Percentiles rank a stretch among this genome's conserved stretches.
Conservation (phyloP, 23 tunicate genomes). For the Corella eumyota region DNA sequence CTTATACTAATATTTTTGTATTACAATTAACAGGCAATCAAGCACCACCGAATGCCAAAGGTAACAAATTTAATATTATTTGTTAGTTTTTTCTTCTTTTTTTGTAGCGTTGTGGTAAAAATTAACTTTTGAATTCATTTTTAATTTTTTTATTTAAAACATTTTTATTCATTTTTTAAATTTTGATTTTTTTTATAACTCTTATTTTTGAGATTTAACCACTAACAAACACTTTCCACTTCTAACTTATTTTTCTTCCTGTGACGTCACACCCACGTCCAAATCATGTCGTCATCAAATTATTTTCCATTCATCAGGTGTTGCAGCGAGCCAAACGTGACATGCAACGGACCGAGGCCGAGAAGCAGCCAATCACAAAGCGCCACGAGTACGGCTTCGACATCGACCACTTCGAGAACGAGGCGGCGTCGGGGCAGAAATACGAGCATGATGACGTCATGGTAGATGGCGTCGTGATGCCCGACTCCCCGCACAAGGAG, state of each 20-base stretch:
- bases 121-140: too few species aligned
- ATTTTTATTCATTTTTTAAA: too few species aligned
- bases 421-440: constrained; percentile 2
- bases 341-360: constrained; percentile 42
- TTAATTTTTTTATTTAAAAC: too few species aligned
- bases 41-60: constrained; percentile 90
- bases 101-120: neutral
- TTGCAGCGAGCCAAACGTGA: constrained; percentile 80
- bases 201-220: too few species aligned
- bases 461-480: constrained; percentile 2
- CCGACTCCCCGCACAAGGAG: constrained; percentile 13
- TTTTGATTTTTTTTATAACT: too few species aligned
- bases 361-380: constrained; percentile 11
- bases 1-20: too few species aligned
- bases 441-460: neutral
- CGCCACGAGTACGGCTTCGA: constrained; percentile 29
- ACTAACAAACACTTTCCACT: too few species aligned
- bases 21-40: constrained; percentile 64
- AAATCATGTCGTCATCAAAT: too few species aligned
- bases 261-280: too few species aligned
- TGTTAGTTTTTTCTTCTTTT: too few species aligned
- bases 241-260: too few species aligned
- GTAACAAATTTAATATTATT: constrained; percentile 35
- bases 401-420: constrained; percentile 26
- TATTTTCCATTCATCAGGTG: too few species aligned